phyloP scores from a whole-genome alignment of 2,113 vertebrate species.

The Columba janthina region DNA sequence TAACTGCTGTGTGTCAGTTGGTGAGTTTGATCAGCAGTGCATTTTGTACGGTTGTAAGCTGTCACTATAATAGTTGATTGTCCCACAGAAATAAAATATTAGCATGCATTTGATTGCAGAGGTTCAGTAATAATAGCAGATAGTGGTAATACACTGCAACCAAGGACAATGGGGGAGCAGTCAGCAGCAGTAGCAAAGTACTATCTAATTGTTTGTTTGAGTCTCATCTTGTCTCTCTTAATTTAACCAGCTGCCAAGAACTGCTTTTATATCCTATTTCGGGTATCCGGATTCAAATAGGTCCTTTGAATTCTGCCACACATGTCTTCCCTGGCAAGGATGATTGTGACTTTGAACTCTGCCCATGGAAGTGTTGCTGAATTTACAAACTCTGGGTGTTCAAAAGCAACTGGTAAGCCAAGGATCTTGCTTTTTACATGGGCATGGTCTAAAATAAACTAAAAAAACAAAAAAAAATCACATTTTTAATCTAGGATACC shows the following conservation, averaged over 20 bases:
- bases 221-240: not conserved
- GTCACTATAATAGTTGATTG: not conserved
- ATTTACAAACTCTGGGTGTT: not conserved
- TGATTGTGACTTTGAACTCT: not conserved
- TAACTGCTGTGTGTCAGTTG: conserved; percentile 2
- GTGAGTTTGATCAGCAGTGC: not conserved
- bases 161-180: not conserved
- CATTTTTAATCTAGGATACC: not conserved
- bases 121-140: not conserved
- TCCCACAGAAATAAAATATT: conserved; percentile 30
- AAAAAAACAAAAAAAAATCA: not conserved
- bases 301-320: not conserved
- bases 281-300: not conserved
- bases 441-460: not conserved
- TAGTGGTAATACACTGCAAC: not conserved
- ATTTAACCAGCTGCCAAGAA: not conserved
- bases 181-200: not conserved
- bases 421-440: not conserved
- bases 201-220: not conserved
- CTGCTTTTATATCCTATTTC: not conserved
- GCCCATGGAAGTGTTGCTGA: not conserved
- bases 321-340: not conserved
- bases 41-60: not conserved
- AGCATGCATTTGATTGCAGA: not conserved
- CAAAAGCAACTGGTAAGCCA: not conserved